A percentile compares a stretch with the other conserved stretches of the same genome.
phyloP scores from a whole-genome alignment of 1,140 invertebrate species.

The Aphis gossypii region DNA sequence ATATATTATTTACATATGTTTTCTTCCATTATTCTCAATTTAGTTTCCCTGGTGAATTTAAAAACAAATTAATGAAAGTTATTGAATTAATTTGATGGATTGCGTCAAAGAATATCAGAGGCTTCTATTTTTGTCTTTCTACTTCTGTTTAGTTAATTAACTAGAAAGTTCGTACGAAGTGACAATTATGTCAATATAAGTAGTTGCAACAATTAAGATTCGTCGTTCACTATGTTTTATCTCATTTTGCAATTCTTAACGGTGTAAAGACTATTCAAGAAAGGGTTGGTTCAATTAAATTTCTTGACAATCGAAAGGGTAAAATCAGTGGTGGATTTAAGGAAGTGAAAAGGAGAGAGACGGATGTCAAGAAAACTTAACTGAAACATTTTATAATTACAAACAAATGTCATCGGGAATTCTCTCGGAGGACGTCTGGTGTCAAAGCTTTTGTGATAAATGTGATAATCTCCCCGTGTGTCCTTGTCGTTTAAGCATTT shows the following conservation, averaged over 20 bases:
- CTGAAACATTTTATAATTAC: constrained; percentile 31
- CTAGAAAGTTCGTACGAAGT: neutral
- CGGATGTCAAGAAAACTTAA: neutral
- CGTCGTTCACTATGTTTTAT: neutral
- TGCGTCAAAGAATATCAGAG: neutral
- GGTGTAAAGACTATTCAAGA: neutral
- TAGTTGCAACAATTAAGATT: neutral
- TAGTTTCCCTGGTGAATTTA: neutral
- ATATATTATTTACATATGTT: neutral
- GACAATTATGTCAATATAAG: neutral
- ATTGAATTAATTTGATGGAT: neutral
- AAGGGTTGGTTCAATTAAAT: neutral
- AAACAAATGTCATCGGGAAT: neutral
- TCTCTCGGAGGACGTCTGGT: neutral
- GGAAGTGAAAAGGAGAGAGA: neutral
- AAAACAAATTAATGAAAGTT: neutral
- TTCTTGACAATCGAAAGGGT: neutral
- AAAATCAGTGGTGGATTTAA: neutral
- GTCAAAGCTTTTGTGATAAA: neutral
- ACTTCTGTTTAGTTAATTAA: neutral
- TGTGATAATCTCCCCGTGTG: neutral
- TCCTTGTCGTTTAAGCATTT: neutral
- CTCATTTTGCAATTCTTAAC: neutral
- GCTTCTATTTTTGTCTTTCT: neutral
- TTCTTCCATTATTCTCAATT: neutral